phyloP scores from a whole-genome alignment of 2,888 invertebrate species.

The Xylota segnis region DNA sequence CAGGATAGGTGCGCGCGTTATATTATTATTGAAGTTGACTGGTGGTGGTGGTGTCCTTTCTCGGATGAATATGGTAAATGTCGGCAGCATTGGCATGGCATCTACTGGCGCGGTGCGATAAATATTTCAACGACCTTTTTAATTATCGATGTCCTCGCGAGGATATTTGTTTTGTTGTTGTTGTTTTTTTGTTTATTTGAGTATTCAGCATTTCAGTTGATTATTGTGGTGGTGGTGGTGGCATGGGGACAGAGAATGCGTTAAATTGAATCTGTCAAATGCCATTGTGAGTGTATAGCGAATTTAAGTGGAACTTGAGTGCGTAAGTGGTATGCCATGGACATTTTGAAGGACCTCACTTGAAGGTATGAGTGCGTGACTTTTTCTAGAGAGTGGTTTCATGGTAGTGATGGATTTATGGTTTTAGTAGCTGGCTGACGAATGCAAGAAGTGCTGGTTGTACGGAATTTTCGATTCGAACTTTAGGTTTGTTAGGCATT shows the following conservation, averaged over 20 bases:
- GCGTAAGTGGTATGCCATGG: conserved; percentile 27
- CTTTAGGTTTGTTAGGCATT: background rate
- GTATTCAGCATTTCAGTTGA: conserved; percentile 43
- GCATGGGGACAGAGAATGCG: conserved; percentile 29
- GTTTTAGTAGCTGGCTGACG: background rate
- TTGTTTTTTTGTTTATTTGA: conserved; percentile 47
- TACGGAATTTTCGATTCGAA: background rate
- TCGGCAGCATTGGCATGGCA: conserved; percentile 31
- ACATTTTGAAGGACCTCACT: conserved; percentile 16
- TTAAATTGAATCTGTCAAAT: conserved; percentile 74
- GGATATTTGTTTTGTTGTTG: conserved; percentile 56
- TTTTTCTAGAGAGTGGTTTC: background rate
- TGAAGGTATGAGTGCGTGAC: background rate
- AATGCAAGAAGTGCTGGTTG: background rate
- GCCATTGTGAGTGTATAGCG: conserved; percentile 30
- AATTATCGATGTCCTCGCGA: conserved; percentile 68
- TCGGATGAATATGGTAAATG: conserved; percentile 48
- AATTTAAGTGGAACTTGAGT: conserved; percentile 59
- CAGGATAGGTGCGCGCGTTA: conserved; percentile 9
- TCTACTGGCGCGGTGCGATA: conserved; percentile 53
- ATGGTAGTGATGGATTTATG: background rate
- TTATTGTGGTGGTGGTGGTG: conserved; percentile 47
- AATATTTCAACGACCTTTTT: conserved; percentile 75
- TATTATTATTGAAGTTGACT: conserved; percentile 9
- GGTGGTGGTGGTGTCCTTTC: conserved; percentile 19